phyloP scores from a whole-genome alignment of 2,113 vertebrate species.

The Danionella cerebrum region DNA sequence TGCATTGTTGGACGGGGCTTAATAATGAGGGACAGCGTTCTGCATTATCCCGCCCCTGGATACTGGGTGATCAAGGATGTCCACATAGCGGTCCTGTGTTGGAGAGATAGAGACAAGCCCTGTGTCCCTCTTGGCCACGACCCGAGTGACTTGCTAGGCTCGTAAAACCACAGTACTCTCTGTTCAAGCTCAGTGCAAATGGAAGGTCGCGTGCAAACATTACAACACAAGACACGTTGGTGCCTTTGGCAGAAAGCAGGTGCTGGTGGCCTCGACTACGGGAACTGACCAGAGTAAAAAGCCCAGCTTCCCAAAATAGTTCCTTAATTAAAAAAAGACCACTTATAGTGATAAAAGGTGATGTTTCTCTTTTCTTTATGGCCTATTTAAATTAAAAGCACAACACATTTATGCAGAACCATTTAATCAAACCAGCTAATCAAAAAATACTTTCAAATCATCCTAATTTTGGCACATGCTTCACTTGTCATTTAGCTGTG shows the following conservation, averaged over 20 bases:
- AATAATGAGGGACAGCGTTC: conserved; percentile 18
- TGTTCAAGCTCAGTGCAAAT: conserved; percentile 44
- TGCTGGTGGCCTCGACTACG: conserved; percentile 1
- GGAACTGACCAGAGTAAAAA: conserved; percentile 17
- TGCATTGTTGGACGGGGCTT: not conserved
- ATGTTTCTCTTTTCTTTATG: not conserved
- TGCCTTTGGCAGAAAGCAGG: conserved; percentile 19
- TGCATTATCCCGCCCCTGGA: conserved; percentile 5
- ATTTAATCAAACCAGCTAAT: not conserved
- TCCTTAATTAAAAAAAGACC: conserved; percentile 20
- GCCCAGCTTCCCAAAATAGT: not conserved
- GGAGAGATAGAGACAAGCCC: conserved; percentile 12
- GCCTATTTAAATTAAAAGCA: conserved; percentile 1
- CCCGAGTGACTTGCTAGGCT: conserved; percentile 34
- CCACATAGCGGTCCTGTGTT: conserved; percentile 12
- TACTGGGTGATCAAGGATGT: conserved; percentile 4
- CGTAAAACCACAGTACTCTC: conserved; percentile 41
- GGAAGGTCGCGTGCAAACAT: conserved; percentile 44
- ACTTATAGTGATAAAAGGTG: conserved; percentile 15
- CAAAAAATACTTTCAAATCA: not conserved
- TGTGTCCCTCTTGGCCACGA: conserved; percentile 14
- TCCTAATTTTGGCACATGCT: not conserved
- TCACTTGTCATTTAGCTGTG: not conserved
- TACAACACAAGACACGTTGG: conserved; percentile 7
- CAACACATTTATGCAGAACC: not conserved